Base-by-base conservation (phyloP, 2,888 invertebrate species). In the Conus canariensis region DNA sequence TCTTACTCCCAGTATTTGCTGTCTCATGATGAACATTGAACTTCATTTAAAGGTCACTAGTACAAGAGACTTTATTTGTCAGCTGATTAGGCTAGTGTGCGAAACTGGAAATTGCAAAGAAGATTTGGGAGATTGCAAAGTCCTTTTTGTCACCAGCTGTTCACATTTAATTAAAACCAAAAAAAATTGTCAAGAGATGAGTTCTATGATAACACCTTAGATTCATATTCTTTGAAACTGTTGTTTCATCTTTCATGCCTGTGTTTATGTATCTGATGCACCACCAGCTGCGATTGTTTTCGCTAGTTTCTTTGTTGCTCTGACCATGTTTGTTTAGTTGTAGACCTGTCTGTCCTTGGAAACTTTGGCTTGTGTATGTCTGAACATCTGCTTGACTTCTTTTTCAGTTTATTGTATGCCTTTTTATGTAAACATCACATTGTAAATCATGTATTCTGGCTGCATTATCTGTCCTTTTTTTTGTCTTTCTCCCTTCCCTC, bases 221-320 rank as follows among this genome's bases (percentile, higher is more conserved):
- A 45, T 64, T 64, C 12, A 7, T 64, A 64, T 14, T 64, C 16
- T 64, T 74, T 25, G 8, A 74, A 74, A n/a, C n/a, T 22, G n/a
- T 22, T 70, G 70, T 74, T n/a, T 74, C 4, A 10, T n/a, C 10
- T 74, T n/a, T 74, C n/a, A n/a, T 74, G n/a, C n/a, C 25, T 74
- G 74, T 9, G 64, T 14, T 22, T 30, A 74, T 14, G 25, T 85
- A 85, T 85, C 67, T 86, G 86, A 86, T 86, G 86, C 86, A 86
- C 86, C 86, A 86, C 67, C 86, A 86, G 86, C 59, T 64, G 86
- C 64, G 86, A 86, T 67, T 45, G 6, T 67, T 67, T 64, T 25
- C 6, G 14, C 60, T n/a, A 9, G 16, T 19, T 25, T 85, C 12
- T 85, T 25, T 60, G 7, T 59, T 60, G 59, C 45, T 16, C 80